phyloP scores from a whole-genome alignment of 1,140 invertebrate species.

The Brachionus manjavacas region DNA sequence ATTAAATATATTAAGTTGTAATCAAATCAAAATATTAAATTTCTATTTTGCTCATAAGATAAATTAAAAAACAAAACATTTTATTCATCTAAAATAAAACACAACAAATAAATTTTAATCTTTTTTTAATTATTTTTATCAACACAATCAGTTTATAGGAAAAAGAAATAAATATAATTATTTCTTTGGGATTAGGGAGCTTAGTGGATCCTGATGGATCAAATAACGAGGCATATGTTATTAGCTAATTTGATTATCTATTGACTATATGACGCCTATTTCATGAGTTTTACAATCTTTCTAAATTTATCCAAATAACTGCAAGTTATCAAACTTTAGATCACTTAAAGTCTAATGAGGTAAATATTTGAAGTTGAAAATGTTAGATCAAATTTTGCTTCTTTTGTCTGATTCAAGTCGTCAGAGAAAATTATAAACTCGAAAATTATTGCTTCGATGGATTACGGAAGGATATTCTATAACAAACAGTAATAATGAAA shows the following conservation, averaged over 20 bases:
- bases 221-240: neutral
- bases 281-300: neutral
- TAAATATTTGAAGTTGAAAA: neutral
- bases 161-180: neutral
- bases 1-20: neutral
- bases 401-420: neutral
- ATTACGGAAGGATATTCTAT: neutral
- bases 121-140: neutral
- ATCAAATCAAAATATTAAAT: constrained; percentile 1
- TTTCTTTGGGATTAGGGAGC: neutral
- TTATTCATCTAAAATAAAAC: neutral
- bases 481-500: neutral
- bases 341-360: neutral
- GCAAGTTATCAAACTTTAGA: neutral
- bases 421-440: neutral
- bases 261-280: neutral
- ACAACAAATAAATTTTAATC: neutral
- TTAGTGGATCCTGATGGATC: neutral
- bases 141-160: neutral
- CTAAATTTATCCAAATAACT: neutral
- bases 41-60: neutral
- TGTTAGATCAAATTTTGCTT: neutral
- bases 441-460: neutral
- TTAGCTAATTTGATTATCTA: neutral
- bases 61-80: neutral